phyloP scores from a whole-genome alignment of 2,888 invertebrate species.

The Rotaria socialis region DNA sequence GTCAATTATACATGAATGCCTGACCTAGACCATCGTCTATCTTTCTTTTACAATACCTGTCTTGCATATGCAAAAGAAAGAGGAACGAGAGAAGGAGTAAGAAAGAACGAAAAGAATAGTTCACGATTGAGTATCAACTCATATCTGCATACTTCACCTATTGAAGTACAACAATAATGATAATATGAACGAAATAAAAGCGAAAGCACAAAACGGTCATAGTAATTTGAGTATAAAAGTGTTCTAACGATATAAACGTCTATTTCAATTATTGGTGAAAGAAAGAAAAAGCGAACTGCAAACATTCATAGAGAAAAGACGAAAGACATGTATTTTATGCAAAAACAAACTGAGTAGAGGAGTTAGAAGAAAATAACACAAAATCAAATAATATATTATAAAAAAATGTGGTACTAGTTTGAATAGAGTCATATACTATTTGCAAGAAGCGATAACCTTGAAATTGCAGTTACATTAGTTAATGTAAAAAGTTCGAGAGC shows the following conservation, averaged over 20 bases:
- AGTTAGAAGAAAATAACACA: no score
- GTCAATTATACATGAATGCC: constrained; percentile 7
- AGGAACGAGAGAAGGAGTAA: neutral
- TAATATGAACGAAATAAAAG: neutral
- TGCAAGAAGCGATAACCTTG: no score
- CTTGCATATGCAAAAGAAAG: neutral
- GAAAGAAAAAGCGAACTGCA: neutral
- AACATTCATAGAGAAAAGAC: no score
- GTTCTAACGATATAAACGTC: neutral
- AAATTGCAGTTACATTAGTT: no score
- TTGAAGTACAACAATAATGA: neutral
- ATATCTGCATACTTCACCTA: neutral
- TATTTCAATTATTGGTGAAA: no score
- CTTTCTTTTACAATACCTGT: neutral
- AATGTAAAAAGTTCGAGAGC: no score
- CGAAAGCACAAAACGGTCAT: neutral
- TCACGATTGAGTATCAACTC: neutral
- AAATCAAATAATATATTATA: neutral
- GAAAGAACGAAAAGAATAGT: neutral
- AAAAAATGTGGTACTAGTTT: no score
- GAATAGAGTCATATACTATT: no score
- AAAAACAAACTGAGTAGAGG: no score
- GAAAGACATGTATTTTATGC: no score
- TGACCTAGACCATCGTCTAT: constrained; percentile 10
- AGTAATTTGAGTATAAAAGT: neutral